Evolutionary conservation across 35 echinoderm and acorn worm genomes (phyloP), one percentile per base, ranked within the genome.

Genomic region (Ophioderma brevispina): DNA sequence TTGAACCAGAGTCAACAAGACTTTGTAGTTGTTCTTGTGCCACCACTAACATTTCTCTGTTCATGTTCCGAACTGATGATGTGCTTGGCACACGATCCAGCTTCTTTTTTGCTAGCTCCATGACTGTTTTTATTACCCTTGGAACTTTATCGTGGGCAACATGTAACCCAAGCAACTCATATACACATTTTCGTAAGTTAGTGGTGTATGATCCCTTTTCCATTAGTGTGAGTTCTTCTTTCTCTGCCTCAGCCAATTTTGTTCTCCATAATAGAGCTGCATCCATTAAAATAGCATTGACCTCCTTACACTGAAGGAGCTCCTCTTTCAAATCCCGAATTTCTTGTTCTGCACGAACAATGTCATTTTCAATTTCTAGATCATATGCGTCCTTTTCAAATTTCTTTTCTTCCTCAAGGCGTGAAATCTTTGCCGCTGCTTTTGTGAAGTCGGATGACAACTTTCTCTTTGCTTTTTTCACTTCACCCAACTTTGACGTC

Each of bases 141-240:
- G 84, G 84, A 70, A 86, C 35, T 64, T 86, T 86, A 1, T 86
- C 84, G 35, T 86, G 84, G 13, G 84, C 84, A 14, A 86, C 84
- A 86, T 86, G 84, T 52, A 35, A 35, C 32, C 84, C 84, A 28
- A 86, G 52, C 28, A 86, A 19, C 84, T 86, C 84, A 1, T 25
- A 86, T 36, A 86, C 84, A 70, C 84, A 86, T 37, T 70, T 70
- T 70, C 59, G 5, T 25, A 30, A 15, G 59, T 70, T 6, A 30
- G 17, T 25, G 4, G 59, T 13, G 28, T 15, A 70, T 15, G 59
- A 6, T 15, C 59, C 59, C n/a, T 70, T 70, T 70, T 70, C 28
- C 5, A 70, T 25, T 13, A 70, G 23, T 70, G 5, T 70, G 6
- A 70, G 59, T 70, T 6, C 5, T 70, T 70, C 59, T 13, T 25